Evolutionary conservation across 2,797 vertebrate genomes (phyloP).

Genomic region (Parambassis ranga): DNA sequence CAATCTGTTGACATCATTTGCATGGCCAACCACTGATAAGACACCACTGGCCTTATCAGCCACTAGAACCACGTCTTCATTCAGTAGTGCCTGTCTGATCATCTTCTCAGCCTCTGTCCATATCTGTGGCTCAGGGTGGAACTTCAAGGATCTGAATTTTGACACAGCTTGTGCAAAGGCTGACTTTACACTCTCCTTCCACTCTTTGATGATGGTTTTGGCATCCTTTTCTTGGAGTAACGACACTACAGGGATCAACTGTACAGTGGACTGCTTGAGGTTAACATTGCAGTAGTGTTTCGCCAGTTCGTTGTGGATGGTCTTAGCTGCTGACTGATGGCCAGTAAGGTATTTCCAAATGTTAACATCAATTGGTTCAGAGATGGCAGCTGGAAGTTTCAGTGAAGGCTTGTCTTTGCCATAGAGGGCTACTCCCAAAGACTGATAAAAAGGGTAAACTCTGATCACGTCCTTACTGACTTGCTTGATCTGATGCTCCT

Average conservation of each 20-base stretch:
- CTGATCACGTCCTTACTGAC: slow-evolving; percentile 74
- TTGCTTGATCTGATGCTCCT: slow-evolving; percentile 72
- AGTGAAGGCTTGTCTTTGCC: slow-evolving; percentile 83
- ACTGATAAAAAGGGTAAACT: slow-evolving; percentile 85
- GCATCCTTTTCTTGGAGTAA: slow-evolving; percentile 73
- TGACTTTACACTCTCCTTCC: slow-evolving; percentile 71
- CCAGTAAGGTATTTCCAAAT: slow-evolving; percentile 78
- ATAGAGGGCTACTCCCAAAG: slow-evolving; percentile 84
- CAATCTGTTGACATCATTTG: slow-evolving; percentile 60
- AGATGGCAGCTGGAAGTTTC: slow-evolving; percentile 79
- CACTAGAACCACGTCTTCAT: slow-evolving; percentile 69
- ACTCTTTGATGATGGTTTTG: slow-evolving; percentile 71
- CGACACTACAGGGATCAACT: slow-evolving; percentile 72
- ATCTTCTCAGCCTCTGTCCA: slow-evolving; percentile 78
- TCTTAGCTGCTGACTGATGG: slow-evolving; percentile 35
- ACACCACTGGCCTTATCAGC: slow-evolving; percentile 43
- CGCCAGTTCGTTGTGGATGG: slow-evolving; percentile 69
- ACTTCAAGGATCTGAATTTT: slow-evolving; percentile 68
- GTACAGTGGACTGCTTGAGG: slow-evolving; percentile 57
- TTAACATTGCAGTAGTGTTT: slow-evolving; percentile 74
- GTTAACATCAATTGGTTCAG: slow-evolving; percentile 62
- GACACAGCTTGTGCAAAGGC: slow-evolving; percentile 70
- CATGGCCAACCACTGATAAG: slow-evolving; percentile 77
- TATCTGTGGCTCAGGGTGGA: slow-evolving; percentile 49
- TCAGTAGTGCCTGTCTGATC: slow-evolving; percentile 28